Conservation (phyloP, 2,888 invertebrate genomes). For the Epinotia ramella region DNA sequence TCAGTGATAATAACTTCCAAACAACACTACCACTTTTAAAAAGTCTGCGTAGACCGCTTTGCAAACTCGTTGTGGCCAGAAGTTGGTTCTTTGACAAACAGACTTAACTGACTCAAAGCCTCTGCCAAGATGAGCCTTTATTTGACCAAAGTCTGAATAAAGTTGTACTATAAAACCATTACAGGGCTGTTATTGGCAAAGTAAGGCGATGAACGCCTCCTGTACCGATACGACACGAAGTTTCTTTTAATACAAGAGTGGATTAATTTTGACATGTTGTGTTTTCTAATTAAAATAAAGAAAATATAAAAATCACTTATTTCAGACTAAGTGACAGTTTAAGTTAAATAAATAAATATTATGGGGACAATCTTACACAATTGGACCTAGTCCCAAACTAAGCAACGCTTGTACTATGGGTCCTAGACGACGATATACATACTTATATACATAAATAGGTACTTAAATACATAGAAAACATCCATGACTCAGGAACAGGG, state of each 20-base stretch:
- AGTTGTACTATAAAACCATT: slow-evolving; percentile 8
- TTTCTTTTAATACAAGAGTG: slow-evolving; percentile 5
- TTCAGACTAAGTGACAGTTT: too few species aligned
- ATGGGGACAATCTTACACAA: too few species aligned
- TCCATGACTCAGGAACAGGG: too few species aligned
- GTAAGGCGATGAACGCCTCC: neutral
- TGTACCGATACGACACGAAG: slow-evolving; percentile 4
- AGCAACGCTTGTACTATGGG: too few species aligned
- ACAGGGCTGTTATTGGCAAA: slow-evolving; percentile 23
- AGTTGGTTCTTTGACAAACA: neutral
- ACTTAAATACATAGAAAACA: too few species aligned
- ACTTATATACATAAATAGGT: too few species aligned
- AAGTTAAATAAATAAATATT: too few species aligned
- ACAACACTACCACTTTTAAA: slow-evolving; percentile 1
- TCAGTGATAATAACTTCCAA: neutral
- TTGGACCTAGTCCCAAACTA: too few species aligned
- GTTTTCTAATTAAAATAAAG: too few species aligned
- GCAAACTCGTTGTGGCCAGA: slow-evolving; percentile 17
- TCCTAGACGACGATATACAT: too few species aligned
- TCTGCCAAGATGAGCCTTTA: neutral
- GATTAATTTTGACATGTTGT: slow-evolving; percentile 11
- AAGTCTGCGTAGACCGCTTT: neutral
- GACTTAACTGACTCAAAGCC: neutral
- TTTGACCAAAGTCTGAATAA: neutral
- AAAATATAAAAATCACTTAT: too few species aligned